Evolutionary conservation across 2,797 vertebrate genomes (phyloP).

Genomic region (Lepidocolaptes lacrymiger): DNA sequence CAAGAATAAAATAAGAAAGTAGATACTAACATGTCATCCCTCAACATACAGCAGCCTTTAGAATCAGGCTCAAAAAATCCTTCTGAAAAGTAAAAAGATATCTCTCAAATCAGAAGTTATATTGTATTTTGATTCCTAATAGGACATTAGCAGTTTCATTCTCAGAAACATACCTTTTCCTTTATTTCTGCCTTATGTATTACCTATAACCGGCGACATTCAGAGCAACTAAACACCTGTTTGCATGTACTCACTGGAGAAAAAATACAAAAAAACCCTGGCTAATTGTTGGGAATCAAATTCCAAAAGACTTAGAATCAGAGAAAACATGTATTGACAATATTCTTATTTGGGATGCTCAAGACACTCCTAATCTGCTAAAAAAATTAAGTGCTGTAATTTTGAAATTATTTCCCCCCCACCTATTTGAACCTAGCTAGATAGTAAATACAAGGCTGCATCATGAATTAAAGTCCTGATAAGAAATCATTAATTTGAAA

Average conservation of each 20-base stretch:
- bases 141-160: neutral
- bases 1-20: neutral
- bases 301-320: neutral
- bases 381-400: neutral
- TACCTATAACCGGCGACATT: neutral
- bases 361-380: neutral
- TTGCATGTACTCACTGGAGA: neutral
- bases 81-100: neutral
- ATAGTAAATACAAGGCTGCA: neutral
- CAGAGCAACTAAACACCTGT: neutral
- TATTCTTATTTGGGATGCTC: neutral
- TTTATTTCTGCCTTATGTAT: neutral
- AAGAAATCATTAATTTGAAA: slow-evolving; percentile 35
- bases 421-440: neutral
- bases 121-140: neutral
- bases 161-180: neutral
- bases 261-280: neutral
- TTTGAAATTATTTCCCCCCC: neutral
- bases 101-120: neutral
- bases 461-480: slow-evolving; percentile 6
- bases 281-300: neutral
- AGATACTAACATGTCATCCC: neutral
- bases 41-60: neutral
- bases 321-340: neutral
- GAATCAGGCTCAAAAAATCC: neutral